Evolutionary conservation across 2,113 vertebrate species (phyloP).

Genomic region (Baryphthengus martii): DNA sequence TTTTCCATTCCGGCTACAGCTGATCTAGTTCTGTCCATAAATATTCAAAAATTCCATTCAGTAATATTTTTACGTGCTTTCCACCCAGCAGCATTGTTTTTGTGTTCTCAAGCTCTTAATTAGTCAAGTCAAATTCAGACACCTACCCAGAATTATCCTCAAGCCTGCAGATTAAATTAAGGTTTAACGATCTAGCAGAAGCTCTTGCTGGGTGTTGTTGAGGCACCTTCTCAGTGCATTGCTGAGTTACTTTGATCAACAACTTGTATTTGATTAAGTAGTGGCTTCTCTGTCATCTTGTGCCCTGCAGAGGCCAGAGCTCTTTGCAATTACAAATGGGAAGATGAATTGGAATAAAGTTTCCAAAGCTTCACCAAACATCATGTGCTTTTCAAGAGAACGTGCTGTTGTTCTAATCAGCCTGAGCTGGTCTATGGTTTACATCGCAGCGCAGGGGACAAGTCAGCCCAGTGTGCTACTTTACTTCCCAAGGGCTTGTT

Average conservation of each 20-base stretch:
- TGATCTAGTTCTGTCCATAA: not conserved
- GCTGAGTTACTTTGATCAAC: conserved; percentile 5
- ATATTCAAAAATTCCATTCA: not conserved
- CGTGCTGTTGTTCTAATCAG: accelerated
- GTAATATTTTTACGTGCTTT: not conserved
- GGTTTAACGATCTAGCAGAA: conserved; percentile 14
- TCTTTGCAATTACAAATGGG: not conserved
- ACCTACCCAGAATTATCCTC: not conserved
- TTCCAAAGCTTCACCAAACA: not conserved
- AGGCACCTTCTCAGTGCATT: conserved; percentile 20
- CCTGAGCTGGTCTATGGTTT: not conserved
- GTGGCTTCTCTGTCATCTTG: not conserved
- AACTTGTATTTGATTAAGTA: not conserved
- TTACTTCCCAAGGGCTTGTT: not conserved
- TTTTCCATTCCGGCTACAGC: not conserved
- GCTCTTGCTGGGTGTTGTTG: conserved; percentile 50
- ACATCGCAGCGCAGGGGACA: too few relatives aligned
- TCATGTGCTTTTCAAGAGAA: not conserved
- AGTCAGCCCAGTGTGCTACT: not conserved
- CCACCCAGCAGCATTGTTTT: not conserved
- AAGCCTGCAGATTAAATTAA: not conserved
- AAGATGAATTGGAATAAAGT: not conserved
- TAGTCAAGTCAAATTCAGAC: not conserved
- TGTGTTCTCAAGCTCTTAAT: not conserved
- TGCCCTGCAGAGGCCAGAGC: not conserved